These are phyloP conservation scores for Echeneis naucrates DNA, from an alignment of 2,797 vertebrate species.

Conservation along the genomic window DNA sequence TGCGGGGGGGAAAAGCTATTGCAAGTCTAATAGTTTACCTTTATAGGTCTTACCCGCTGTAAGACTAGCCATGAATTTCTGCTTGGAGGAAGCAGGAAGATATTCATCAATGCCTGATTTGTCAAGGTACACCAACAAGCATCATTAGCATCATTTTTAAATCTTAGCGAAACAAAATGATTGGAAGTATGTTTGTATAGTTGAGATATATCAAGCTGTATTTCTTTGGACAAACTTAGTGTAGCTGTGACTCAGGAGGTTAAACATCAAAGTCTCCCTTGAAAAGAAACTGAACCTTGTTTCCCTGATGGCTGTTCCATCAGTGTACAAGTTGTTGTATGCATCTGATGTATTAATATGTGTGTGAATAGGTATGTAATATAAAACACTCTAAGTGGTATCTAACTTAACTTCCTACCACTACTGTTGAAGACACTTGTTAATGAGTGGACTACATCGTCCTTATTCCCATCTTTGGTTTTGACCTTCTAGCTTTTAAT, in stretches of 20 bases:
- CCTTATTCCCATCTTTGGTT: background rate
- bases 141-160: background rate
- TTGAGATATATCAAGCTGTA: background rate
- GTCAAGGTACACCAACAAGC: background rate
- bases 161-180: background rate
- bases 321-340: no score
- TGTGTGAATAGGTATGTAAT: no score
- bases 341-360: no score
- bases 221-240: background rate
- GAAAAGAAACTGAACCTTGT: no score
- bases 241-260: no score
- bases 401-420: background rate
- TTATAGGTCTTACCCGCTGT: background rate
- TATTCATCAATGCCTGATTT: background rate
- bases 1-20: background rate
- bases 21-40: background rate
- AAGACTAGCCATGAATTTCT: background rate
- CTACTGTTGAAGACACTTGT: background rate
- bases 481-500: background rate
- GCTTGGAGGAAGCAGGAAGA: background rate
- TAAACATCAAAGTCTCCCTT: background rate
- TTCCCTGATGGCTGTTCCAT: no score
- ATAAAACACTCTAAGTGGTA: no score
- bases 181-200: background rate
- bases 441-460: background rate